A percentile compares a stretch with the other conserved stretches of the same genome.
phyloP scores from a whole-genome alignment of 2,797 vertebrate genomes.

The Chelonia mydas region DNA sequence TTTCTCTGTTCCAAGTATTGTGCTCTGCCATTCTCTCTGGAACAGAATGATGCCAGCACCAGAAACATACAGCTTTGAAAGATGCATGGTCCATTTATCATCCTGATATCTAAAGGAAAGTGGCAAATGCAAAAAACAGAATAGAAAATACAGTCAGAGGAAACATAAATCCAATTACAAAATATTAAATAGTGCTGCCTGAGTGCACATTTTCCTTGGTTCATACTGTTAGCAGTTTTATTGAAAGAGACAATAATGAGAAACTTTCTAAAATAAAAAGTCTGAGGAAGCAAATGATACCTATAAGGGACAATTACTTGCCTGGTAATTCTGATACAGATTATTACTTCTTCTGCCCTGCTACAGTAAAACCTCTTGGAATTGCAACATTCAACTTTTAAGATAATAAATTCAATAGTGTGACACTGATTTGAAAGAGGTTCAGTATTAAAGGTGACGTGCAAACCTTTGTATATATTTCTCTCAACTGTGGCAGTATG shows the following conservation, averaged over 20 bases:
- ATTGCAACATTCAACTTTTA: not conserved
- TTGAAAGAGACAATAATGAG: not conserved
- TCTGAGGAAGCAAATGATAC: not conserved
- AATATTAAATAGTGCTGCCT: not conserved
- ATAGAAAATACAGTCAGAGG: not conserved
- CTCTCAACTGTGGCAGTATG: not conserved
- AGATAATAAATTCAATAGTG: not conserved
- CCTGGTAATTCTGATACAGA: not conserved
- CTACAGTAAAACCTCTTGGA: not conserved
- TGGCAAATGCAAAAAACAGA: not conserved
- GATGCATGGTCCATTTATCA: not conserved
- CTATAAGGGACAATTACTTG: not conserved
- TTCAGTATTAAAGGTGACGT: not conserved
- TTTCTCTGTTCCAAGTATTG: not conserved
- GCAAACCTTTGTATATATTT: not conserved
- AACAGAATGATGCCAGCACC: not conserved
- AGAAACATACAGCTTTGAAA: not conserved
- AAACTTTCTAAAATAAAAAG: not conserved
- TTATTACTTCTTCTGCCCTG: not conserved
- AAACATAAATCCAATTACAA: not conserved
- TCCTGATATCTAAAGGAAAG: not conserved
- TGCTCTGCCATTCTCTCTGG: not conserved
- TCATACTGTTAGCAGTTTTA: not conserved
- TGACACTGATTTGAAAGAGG: not conserved
- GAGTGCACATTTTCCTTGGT: not conserved